phyloP scores from a whole-genome alignment of 2,888 invertebrate genomes.

The Pseudococcus viburni region DNA sequence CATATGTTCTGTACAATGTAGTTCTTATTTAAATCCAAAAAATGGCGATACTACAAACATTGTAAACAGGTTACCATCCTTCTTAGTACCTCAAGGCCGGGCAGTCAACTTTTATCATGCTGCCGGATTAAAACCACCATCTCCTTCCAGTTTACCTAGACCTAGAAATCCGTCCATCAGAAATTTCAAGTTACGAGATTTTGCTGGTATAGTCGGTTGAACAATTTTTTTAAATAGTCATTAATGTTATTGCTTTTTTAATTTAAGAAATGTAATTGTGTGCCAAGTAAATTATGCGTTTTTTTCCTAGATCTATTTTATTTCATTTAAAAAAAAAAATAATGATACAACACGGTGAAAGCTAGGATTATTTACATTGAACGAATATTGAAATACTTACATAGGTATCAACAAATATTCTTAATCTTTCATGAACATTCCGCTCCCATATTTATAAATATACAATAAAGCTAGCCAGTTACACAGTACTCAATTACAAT shows the following conservation, averaged over 20 bases:
- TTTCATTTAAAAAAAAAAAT: too few relatives aligned
- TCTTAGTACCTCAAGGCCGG: background rate
- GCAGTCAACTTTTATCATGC: conserved; percentile 58
- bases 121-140: conserved; percentile 60
- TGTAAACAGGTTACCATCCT: background rate
- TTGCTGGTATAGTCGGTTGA: conserved; percentile 61
- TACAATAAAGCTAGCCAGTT: too few relatives aligned
- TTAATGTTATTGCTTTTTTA: conserved; percentile 8
- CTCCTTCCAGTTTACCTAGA: background rate
- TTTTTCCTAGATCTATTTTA: background rate
- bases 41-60: background rate
- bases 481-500: too few relatives aligned
- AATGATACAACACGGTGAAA: too few relatives aligned
- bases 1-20: conserved; percentile 91
- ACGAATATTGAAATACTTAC: too few relatives aligned
- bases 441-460: too few relatives aligned
- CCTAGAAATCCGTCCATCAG: conserved; percentile 57
- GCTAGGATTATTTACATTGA: too few relatives aligned
- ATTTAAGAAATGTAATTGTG: background rate
- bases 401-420: too few relatives aligned
- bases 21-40: conserved; percentile 56
- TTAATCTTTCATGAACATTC: too few relatives aligned
- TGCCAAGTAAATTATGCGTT: conserved; percentile 25
- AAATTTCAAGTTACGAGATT: conserved; percentile 60
- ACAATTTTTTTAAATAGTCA: background rate